Evolutionary conservation across 2,797 vertebrate genomes (phyloP).

Genomic region (Betta splendens): DNA sequence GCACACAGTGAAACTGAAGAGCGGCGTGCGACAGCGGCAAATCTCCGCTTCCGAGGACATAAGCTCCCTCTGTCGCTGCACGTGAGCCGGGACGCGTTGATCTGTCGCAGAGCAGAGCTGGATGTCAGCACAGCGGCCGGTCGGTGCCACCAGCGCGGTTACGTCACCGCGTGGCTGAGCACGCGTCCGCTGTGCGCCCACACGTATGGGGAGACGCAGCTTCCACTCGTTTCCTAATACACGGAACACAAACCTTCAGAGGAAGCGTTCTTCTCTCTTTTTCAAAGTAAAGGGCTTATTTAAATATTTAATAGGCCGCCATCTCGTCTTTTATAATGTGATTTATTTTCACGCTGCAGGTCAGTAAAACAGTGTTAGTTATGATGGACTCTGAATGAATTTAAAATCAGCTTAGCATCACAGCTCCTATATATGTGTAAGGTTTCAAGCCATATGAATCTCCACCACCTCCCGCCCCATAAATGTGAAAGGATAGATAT

Average conservation of each 20-base stretch:
- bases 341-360: no score
- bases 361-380: no score
- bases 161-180: slow-evolving; percentile 23
- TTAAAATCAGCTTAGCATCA: no score
- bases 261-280: no score
- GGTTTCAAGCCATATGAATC: slow-evolving; percentile 15
- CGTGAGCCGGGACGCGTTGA: slow-evolving; percentile 58
- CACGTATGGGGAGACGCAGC: slow-evolving; percentile 5
- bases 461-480: slow-evolving; percentile 21
- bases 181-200: not conserved
- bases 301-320: no score
- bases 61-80: slow-evolving; percentile 46
- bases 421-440: no score
- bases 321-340: no score
- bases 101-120: slow-evolving; percentile 49
- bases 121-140: slow-evolving; percentile 45
- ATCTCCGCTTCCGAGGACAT: slow-evolving; percentile 19
- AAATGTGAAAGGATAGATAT: slow-evolving; percentile 41
- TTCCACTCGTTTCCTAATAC: no score
- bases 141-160: slow-evolving; percentile 46
- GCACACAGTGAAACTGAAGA: slow-evolving; percentile 17
- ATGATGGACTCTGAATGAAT: no score
- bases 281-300: no score
- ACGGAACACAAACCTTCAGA: no score
- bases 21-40: slow-evolving; percentile 24